Base-by-base conservation (phyloP, 1,140 invertebrate species). In the Trissolcus basalis region DNA sequence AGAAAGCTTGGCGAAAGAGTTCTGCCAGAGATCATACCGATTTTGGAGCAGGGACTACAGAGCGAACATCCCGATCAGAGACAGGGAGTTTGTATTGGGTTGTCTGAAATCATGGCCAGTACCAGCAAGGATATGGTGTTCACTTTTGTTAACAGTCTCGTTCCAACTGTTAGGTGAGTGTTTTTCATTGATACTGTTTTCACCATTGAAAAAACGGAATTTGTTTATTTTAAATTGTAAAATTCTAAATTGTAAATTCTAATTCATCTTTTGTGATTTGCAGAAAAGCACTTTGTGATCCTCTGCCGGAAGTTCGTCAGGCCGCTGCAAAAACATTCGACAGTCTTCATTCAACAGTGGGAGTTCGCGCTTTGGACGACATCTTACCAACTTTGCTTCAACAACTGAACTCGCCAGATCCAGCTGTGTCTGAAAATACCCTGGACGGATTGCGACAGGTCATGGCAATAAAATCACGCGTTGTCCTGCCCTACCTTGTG, bases 271-370 rank as follows among this genome's bases (percentile, higher is more conserved):
- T 43, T n/a, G 9, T 81, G n/a, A n/a, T n/a, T n/a, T 85, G 48
- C 68, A 91, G 95, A 67, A 95, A 95, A 89, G 97, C 97, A 3
- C 89, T 99, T 13, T 96, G 95, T 81, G 98, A 99, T 92, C 94
- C 96, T 0, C 85, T 97, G 68, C 93, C 96, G 1, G 95, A 97
- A 89, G 97, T 99, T 7, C 90, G 98, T 48, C 91, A 94, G 86
- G 97, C 97, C 14, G 98, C 98, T 5, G 97, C 98, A 6, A 95
- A 96, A 82, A 98, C 98, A 0, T 99, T 99, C 87, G 97, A 98
- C 82, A 96, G 94, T 81, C 91, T 99, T 41, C 97, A 99, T 90
- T 92, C 93, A 35, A 98, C 96, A 35, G 96, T 99, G 33, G 98
- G 98, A 43, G 92, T 94, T 33, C 91, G 96, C 80, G 98, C 98